Base-by-base conservation (phyloP, 1,140 invertebrate species). In the Bombus pascuorum region DNA sequence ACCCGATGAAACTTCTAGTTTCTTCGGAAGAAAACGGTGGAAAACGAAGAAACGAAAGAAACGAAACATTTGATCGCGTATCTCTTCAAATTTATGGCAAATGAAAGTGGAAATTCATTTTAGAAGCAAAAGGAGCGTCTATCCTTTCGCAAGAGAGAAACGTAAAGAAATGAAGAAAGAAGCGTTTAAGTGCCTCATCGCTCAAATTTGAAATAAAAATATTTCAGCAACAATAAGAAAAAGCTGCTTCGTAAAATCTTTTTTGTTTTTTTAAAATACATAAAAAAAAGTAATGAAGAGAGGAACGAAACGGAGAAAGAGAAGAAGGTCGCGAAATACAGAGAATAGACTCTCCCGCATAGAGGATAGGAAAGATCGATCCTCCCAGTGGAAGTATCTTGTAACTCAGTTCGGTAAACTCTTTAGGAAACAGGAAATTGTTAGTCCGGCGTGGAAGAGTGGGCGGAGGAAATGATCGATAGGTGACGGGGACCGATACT, bases 351-450 rank as follows among this genome's bases (percentile, higher is more conserved):
- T 89, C 93, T 93, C 87, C 89, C 90, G 87, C 88, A 28, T 3
- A 79, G 79, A 86, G 91, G 89, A 91, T 83, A 91, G 84, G 62
- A 34, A 91, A 92, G 93, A 94, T 94, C 92, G 93, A 94, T 93
- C 90, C 89, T 89, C 81, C 87, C 84, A 83, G 86, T 93, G 92
- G 92, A 94, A 94, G 93, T 93, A 94, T 93, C 92, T 92, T 92
- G 92, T 93, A 94, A 95, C 92, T 95, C 93, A 92, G 90, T 93
- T 93, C 87, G 90, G 91, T 94, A 85, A 95, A 92, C 92, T 94
- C 92, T 95, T 94, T 94, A 94, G 94, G 94, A 95, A 94, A 92
- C 92, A 93, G 94, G 93, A 95, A 94, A 94, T 95, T 94, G 93
- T 94, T 94, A 94, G 92, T 92, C 93, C 86, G 74, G 44, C 70